Conservation (phyloP, 2,113 vertebrate species). For the Chaetorhynchus papuensis region DNA sequence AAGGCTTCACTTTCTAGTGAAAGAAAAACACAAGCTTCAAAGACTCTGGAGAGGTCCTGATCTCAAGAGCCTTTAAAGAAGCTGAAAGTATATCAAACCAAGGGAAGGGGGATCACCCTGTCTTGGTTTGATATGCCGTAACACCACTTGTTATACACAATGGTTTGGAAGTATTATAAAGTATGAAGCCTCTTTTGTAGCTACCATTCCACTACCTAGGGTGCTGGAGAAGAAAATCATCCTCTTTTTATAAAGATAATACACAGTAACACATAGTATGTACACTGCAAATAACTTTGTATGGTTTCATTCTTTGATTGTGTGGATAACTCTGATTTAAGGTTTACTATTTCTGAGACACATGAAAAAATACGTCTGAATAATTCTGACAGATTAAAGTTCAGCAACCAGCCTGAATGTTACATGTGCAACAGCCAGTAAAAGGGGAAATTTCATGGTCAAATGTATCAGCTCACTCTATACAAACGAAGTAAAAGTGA, state of each 20-base stretch:
- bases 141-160: slow-evolving; percentile 1
- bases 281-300: neutral
- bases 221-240: neutral
- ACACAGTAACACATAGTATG: neutral
- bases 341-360: neutral
- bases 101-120: neutral
- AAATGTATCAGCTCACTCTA: neutral
- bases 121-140: slow-evolving; percentile 34
- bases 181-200: neutral
- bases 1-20: slow-evolving; percentile 47
- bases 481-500: slow-evolving; percentile 2
- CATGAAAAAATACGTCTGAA: neutral
- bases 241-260: neutral
- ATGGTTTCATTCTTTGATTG: neutral
- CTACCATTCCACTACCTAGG: neutral
- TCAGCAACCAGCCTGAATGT: neutral
- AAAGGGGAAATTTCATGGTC: neutral
- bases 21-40: slow-evolving; percentile 62
- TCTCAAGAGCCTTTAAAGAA: slow-evolving; percentile 65
- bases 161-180: slow-evolving; percentile 10
- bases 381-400: neutral
- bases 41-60: slow-evolving; percentile 57
- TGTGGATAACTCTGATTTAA: neutral
- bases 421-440: neutral
- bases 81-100: slow-evolving; percentile 54